Conservation (phyloP, 2,797 vertebrate genomes). For the Amblyraja radiata region DNA sequence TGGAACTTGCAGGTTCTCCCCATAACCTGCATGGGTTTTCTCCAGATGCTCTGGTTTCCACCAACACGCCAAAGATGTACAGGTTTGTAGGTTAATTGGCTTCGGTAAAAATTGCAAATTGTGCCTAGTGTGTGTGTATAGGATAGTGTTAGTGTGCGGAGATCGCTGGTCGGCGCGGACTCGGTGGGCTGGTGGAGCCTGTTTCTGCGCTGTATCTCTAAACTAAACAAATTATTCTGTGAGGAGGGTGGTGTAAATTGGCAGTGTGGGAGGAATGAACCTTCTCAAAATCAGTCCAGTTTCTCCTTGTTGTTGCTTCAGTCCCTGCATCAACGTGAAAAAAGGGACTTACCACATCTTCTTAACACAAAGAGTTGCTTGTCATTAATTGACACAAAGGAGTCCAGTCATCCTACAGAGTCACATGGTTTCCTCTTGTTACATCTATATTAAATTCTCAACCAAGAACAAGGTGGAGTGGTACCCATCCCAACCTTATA, state of each 20-base stretch:
- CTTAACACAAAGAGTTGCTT: constrained; percentile 14
- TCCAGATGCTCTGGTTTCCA: too few species aligned
- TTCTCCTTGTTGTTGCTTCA: not conserved
- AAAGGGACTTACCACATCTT: not conserved
- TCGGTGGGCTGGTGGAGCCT: too few species aligned
- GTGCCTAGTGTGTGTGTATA: too few species aligned
- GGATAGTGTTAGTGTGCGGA: too few species aligned
- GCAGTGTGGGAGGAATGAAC: not conserved
- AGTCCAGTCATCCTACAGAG: not conserved
- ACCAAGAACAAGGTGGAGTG: not conserved
- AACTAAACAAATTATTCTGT: not conserved
- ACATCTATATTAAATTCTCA: constrained; percentile 33
- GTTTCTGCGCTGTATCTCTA: too few species aligned
- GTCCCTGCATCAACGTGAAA: not conserved
- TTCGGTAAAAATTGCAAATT: too few species aligned
- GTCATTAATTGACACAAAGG: not conserved
- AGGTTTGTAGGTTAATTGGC: too few species aligned
- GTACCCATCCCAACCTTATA: constrained; percentile 16
- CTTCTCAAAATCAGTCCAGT: not conserved
- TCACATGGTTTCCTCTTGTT: not conserved
- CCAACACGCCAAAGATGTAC: too few species aligned
- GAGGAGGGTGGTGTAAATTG: not conserved
- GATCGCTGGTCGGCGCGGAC: too few species aligned
- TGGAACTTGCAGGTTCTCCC: too few species aligned
- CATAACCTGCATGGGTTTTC: too few species aligned